Conservation (phyloP, 2,888 invertebrate species). For the Calliopum simillimum region DNA sequence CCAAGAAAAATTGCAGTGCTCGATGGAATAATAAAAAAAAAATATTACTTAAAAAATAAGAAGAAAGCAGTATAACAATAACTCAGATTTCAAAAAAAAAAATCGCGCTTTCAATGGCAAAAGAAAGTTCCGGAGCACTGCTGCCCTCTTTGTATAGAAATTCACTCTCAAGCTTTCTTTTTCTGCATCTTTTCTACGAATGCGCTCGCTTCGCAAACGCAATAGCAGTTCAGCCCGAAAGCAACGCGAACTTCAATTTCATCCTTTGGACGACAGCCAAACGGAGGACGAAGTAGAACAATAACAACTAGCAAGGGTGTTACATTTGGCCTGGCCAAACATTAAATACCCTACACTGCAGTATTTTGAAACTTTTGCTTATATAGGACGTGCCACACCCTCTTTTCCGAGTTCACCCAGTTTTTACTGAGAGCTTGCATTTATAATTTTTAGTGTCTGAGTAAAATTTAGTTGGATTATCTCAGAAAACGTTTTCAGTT, state of each 20-base stretch:
- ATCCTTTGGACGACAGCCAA: constrained; percentile 13
- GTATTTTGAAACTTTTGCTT: too few relatives aligned
- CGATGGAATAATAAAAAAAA: constrained; percentile 3
- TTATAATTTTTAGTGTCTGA: too few relatives aligned
- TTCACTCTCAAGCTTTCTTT: constrained; percentile 5
- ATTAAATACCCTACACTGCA: too few relatives aligned
- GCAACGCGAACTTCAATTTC: constrained; percentile 22
- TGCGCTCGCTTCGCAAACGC: neutral
- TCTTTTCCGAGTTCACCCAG: too few relatives aligned
- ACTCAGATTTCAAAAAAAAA: neutral
- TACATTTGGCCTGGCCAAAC: too few relatives aligned
- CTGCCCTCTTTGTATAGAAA: constrained; percentile 32
- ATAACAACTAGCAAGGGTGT: too few relatives aligned
- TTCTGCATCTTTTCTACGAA: neutral
- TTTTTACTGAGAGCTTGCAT: too few relatives aligned
- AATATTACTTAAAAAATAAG: neutral
- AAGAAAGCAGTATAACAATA: neutral
- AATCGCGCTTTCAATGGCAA: constrained; percentile 8
- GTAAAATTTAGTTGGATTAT: too few relatives aligned
- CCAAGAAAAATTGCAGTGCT: constrained; percentile 5
- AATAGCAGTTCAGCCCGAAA: constrained; percentile 6
- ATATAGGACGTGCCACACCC: too few relatives aligned
- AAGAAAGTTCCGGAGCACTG: constrained; percentile 28
- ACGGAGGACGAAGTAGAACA: too few relatives aligned
- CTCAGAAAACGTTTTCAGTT: too few relatives aligned